These are phyloP conservation scores for Cyprinodon variegatus DNA, from an alignment of 2,113 vertebrate species.

Conservation along the genomic window DNA sequence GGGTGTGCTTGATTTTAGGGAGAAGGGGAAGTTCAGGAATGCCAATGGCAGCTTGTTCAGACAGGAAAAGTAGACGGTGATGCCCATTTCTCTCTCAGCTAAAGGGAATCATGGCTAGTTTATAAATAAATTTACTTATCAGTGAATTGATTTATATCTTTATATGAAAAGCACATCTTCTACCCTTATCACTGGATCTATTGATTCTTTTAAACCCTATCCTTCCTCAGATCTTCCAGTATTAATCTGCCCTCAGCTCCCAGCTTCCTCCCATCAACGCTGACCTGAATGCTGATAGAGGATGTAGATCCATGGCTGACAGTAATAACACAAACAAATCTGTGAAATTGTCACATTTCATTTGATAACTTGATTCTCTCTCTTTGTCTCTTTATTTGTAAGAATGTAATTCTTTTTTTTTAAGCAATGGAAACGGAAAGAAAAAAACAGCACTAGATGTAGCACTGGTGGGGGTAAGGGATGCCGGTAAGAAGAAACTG, in stretches of 20 bases:
- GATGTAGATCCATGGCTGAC: too few relatives aligned
- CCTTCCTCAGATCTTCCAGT: too few relatives aligned
- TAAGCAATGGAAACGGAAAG: background rate
- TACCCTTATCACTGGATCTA: background rate
- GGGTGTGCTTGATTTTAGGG: constrained; percentile 23
- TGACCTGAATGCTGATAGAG: too few relatives aligned
- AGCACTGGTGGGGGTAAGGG: background rate
- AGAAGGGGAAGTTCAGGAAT: constrained; percentile 67
- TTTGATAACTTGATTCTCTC: background rate
- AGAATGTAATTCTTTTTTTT: background rate
- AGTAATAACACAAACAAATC: too few relatives aligned
- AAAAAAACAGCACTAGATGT: background rate
- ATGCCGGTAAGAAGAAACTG: background rate
- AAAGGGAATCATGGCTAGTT: background rate
- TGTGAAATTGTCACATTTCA: background rate
- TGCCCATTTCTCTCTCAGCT: constrained; percentile 7
- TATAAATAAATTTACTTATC: background rate
- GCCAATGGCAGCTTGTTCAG: constrained; percentile 66
- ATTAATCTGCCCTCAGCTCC: background rate
- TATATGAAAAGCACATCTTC: background rate
- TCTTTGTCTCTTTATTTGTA: background rate
- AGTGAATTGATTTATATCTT: background rate
- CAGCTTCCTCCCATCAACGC: background rate
- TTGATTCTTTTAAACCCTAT: too few relatives aligned
- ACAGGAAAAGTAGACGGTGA: constrained; percentile 46